Conservation (phyloP, 2,113 vertebrate species). For the Pseudorhombus dupliciocellatus region DNA sequence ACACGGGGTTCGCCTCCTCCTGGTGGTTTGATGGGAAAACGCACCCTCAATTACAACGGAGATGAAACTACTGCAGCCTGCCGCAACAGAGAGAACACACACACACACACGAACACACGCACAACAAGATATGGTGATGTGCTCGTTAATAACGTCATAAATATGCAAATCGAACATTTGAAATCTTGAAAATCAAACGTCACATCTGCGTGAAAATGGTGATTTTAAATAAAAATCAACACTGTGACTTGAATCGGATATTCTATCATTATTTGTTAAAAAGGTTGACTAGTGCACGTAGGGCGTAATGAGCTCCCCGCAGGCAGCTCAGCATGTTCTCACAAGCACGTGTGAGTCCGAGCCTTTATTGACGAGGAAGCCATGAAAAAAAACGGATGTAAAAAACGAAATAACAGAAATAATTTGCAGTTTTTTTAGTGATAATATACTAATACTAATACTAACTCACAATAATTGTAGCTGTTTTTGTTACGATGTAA, state of each 20-base stretch:
- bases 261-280: background rate
- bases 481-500: too few relatives aligned
- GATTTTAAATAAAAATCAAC: background rate
- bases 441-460: too few relatives aligned
- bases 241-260: background rate
- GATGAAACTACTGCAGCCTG: background rate
- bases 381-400: too few relatives aligned
- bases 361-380: background rate
- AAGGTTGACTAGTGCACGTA: background rate
- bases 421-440: too few relatives aligned
- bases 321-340: background rate
- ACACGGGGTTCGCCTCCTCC: slow-evolving; percentile 61
- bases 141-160: background rate
- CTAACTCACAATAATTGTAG: too few relatives aligned
- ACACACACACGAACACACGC: background rate
- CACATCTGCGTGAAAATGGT: background rate
- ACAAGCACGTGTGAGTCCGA: background rate
- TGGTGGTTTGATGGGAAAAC: slow-evolving; percentile 59
- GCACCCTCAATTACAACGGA: slow-evolving; percentile 11
- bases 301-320: background rate
- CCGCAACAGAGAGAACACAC: background rate
- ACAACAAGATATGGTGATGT: background rate
- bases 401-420: too few relatives aligned
- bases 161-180: background rate
- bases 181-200: background rate